Evolutionary conservation across 2,797 vertebrate species (phyloP).

Genomic region (Leptodactylus fallax): DNA sequence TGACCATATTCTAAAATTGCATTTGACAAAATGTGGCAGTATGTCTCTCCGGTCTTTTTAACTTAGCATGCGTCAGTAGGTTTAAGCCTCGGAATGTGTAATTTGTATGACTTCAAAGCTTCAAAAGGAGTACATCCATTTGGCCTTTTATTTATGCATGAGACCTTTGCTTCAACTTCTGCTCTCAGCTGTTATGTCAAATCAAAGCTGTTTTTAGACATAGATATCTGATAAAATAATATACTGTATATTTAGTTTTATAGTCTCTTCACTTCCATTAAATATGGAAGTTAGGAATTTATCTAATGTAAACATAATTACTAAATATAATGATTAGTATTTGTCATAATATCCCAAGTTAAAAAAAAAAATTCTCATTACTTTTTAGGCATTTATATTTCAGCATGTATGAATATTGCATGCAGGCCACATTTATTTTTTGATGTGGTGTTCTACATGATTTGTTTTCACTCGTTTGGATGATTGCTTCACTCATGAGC

Average conservation of each 20-base stretch:
- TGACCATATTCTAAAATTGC: conserved; percentile 3
- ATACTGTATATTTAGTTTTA: neutral
- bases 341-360: conserved; percentile 48
- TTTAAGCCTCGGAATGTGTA: conserved; percentile 18
- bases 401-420: conserved; percentile 63
- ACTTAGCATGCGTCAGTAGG: conserved; percentile 32
- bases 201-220: conserved; percentile 25
- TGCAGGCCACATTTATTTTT: conserved; percentile 63
- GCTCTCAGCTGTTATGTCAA: conserved; percentile 25
- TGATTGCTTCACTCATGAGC: conserved; percentile 62
- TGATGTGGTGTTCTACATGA: conserved; percentile 64
- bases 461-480: conserved; percentile 64
- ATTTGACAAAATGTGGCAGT: conserved; percentile 12
- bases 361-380: conserved; percentile 43
- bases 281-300: neutral
- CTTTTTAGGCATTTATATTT: conserved; percentile 64
- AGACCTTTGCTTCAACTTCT: conserved; percentile 56
- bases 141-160: conserved; percentile 58
- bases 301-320: conserved; percentile 17
- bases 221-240: conserved; percentile 21
- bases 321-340: conserved; percentile 48
- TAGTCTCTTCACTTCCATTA: conserved; percentile 21
- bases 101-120: conserved; percentile 44
- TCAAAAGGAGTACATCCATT: conserved; percentile 41
- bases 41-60: conserved; percentile 28